These are phyloP conservation scores for Rugalucina vietnamica DNA, from an alignment of 2,888 invertebrate genomes.

Conservation along the genomic window DNA sequence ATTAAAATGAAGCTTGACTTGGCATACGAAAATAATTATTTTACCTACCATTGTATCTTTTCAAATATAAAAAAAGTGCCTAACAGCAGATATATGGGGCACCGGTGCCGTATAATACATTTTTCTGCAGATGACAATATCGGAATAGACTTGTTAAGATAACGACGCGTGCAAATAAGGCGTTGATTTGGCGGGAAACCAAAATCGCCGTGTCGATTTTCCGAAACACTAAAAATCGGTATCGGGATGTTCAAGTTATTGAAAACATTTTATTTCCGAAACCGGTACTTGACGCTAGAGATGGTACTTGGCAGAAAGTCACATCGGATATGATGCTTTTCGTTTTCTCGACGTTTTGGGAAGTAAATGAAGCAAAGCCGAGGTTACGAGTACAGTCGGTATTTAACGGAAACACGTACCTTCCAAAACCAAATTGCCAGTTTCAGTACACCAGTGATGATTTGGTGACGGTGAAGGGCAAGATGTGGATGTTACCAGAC, in stretches of 20 bases:
- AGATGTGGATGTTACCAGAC: slow-evolving; percentile 41
- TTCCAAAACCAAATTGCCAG: slow-evolving; percentile 41
- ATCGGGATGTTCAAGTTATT: slow-evolving; percentile 23
- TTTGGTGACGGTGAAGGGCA: slow-evolving; percentile 35
- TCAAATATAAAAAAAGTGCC: too few species aligned
- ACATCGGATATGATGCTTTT: slow-evolving; percentile 24
- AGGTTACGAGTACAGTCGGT: slow-evolving; percentile 17
- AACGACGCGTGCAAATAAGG: too few species aligned
- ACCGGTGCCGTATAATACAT: too few species aligned
- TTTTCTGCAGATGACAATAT: too few species aligned
- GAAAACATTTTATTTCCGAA: slow-evolving; percentile 22
- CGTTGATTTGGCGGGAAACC: too few species aligned
- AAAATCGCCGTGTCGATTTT: too few species aligned
- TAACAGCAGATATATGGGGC: too few species aligned
- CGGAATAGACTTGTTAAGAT: too few species aligned
- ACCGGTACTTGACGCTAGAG: not conserved
- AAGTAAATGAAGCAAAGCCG: slow-evolving; percentile 9
- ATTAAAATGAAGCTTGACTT: too few species aligned
- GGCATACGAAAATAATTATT: too few species aligned
- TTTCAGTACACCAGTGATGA: not conserved
- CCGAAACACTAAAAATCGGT: too few species aligned
- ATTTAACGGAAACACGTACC: slow-evolving; percentile 37
- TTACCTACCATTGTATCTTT: too few species aligned
- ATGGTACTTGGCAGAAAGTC: slow-evolving; percentile 28
- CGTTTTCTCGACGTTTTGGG: slow-evolving; percentile 24